phyloP scores from a whole-genome alignment of 2,797 vertebrate genomes.

The Thamnophis elegans region DNA sequence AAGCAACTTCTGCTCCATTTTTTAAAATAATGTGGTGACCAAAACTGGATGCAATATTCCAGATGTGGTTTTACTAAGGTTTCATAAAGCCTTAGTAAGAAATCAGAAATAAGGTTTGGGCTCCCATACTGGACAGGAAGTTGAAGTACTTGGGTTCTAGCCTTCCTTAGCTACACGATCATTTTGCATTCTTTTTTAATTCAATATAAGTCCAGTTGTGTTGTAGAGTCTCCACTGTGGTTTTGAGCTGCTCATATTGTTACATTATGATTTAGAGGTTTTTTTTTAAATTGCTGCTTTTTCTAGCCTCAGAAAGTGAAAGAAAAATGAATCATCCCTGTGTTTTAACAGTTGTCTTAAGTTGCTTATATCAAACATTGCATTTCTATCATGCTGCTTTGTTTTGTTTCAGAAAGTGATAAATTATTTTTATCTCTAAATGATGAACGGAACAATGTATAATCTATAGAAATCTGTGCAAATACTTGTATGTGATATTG shows the following conservation, averaged over 20 bases:
- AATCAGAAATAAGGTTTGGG: neutral
- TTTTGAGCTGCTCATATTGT: neutral
- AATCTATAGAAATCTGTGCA: neutral
- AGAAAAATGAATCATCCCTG: neutral
- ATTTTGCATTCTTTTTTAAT: neutral
- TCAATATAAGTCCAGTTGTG: neutral
- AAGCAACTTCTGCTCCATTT: no score
- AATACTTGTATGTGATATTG: neutral
- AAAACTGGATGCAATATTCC: neutral
- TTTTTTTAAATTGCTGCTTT: neutral
- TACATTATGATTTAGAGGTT: neutral
- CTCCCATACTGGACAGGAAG: neutral
- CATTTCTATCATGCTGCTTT: neutral
- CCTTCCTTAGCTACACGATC: neutral
- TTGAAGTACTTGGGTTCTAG: neutral
- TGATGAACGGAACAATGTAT: neutral
- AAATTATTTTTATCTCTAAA: neutral
- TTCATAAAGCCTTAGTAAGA: neutral
- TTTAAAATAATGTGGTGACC: neutral
- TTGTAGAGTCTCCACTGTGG: neutral
- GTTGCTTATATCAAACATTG: neutral
- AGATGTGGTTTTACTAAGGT: neutral
- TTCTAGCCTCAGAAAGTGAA: neutral
- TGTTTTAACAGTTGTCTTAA: neutral
- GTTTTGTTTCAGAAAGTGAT: neutral